Evolutionary conservation across 2,113 vertebrate species (phyloP), one percentile per base, ranked within the genome.

Genomic region (Saccopteryx bilineata): DNA sequence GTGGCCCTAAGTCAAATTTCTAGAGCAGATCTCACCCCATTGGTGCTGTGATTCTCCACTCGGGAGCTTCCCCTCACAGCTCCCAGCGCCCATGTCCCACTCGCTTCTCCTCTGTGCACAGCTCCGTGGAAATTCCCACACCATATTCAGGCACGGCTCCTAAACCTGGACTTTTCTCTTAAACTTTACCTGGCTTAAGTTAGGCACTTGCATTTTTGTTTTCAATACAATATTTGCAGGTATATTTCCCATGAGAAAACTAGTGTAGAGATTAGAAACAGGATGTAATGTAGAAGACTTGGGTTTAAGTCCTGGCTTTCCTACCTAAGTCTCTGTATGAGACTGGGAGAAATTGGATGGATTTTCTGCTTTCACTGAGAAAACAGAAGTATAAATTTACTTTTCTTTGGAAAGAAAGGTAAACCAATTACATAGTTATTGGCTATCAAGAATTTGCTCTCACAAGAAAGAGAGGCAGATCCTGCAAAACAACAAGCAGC

Each of bases 391-490:
- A 65, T 76, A 65, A 9, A 31, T 84, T 82, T 50, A 69, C 23
- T 90, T 74, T 80, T 89, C 54, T 69, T 93, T 84, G 13, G 18
- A 78, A 87, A 84, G 19, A 52, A 94, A 94, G 72, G 13, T 28
- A 90, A 85, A 66, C 2, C 1, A 80, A 54, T 56, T 76, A 48
- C 11, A 71, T 87, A 11, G 71, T 88, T 83, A 23, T 63, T 79
- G 60, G 3, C 28, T 83, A 21, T 69, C 5, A 92, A 90, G 31
- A 66, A 48, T 87, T 56, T 81, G 3, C 1, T 91, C 19, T 92
- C 13, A 54, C 4, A 80, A 69, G 48, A 50, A 79, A 31, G n/a
- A 82, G 1, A 96, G 21, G 24, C 4, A 71, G 46, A 66, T 74
- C 7, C 17, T 87, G 14, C 24, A 66, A 94, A 91, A 81, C 12